Conservation (phyloP, 2,888 invertebrate genomes). For the Crocallis elinguaria region DNA sequence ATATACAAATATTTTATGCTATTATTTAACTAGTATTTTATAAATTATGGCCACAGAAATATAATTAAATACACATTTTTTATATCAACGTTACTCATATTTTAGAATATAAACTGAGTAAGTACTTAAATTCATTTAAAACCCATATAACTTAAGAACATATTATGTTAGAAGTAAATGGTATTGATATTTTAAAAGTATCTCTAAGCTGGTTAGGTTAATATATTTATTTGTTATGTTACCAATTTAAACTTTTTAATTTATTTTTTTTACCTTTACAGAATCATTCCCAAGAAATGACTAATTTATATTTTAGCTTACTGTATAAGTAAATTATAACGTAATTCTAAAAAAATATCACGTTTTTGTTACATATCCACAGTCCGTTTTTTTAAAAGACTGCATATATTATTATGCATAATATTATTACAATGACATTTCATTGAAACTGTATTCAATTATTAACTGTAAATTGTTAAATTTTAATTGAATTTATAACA, state of each 20-base stretch:
- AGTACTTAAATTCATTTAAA: no score
- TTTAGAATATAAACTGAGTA: no score
- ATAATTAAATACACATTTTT: background rate
- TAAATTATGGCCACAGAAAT: slow-evolving; percentile 5
- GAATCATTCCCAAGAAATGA: background rate
- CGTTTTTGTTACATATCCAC: background rate
- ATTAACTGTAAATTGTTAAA: background rate
- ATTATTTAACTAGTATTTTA: slow-evolving; percentile 4
- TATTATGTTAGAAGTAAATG: no score
- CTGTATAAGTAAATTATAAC: background rate
- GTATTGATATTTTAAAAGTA: no score
- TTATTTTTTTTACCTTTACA: background rate
- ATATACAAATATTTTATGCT: slow-evolving; percentile 51
- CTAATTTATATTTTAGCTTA: no score
- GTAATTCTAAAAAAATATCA: background rate
- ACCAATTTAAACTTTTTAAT: no score
- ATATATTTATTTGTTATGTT: no score
- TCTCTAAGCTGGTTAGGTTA: no score
- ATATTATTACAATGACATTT: no score
- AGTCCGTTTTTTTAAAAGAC: background rate
- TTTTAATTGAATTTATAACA: slow-evolving; percentile 1
- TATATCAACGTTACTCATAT: no score
- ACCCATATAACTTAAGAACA: no score
- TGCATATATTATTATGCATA: background rate
- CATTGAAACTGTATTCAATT: no score